phyloP scores from a whole-genome alignment of 1,140 invertebrate genomes.

The Dreissena polymorpha region DNA sequence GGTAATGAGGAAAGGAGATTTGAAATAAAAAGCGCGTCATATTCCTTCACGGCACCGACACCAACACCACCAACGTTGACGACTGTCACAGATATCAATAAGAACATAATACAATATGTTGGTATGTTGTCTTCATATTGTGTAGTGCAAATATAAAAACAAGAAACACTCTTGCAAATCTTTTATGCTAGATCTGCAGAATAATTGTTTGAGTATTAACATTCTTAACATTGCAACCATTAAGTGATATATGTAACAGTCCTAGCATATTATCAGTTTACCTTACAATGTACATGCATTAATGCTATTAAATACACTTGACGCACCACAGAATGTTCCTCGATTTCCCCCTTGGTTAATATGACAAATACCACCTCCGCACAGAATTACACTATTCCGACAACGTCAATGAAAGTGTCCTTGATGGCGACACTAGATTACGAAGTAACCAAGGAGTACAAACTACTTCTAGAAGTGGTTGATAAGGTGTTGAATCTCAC shows the following conservation, averaged over 20 bases:
- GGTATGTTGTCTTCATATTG: constrained; percentile 7
- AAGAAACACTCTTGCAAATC: not conserved
- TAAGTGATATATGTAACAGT: not conserved
- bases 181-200: not conserved
- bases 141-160: not conserved
- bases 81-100: constrained; percentile 18
- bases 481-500: constrained; percentile 12
- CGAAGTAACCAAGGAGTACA: constrained; percentile 13
- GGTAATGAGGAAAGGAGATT: constrained; percentile 36
- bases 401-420: constrained; percentile 15
- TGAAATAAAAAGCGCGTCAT: constrained; percentile 10
- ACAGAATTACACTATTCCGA: not conserved
- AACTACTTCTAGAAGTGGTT: constrained; percentile 9
- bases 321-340: constrained; percentile 7
- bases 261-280: not conserved
- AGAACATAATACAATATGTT: constrained; percentile 22
- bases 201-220: not conserved
- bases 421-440: constrained; percentile 21
- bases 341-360: constrained; percentile 16
- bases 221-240: not conserved
- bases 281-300: not conserved
- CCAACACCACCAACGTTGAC: constrained; percentile 14
- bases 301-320: too few species aligned
- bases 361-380: constrained; percentile 10
- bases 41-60: constrained; percentile 18